phyloP scores from a whole-genome alignment of 2,797 vertebrate species.

The Chrysocyon brachyurus region DNA sequence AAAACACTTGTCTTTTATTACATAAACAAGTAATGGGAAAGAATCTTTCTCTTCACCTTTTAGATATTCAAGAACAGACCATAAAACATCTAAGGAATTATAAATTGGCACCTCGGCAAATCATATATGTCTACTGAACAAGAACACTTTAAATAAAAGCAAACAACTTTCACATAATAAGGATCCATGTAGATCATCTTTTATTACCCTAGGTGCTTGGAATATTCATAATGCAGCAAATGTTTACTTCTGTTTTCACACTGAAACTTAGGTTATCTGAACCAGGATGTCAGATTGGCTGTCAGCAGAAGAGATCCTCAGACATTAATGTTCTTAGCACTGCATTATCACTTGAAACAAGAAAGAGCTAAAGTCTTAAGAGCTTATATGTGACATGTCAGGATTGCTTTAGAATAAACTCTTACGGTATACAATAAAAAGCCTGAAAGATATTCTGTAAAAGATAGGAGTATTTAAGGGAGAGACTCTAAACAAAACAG shows the following conservation, averaged over 20 bases:
- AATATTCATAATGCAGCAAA: slow-evolving; percentile 59
- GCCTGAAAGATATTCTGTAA: neutral
- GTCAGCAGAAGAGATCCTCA: slow-evolving; percentile 52
- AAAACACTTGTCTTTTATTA: neutral
- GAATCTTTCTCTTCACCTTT: slow-evolving; percentile 10
- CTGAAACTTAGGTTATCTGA: slow-evolving; percentile 66
- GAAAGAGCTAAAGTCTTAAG: slow-evolving; percentile 12
- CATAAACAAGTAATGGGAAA: neutral
- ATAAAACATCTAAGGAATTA: neutral
- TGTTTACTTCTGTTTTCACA: slow-evolving; percentile 47
- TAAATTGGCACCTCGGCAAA: neutral
- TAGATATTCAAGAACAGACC: slow-evolving; percentile 3
- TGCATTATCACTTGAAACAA: slow-evolving; percentile 62
- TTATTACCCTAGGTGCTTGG: neutral
- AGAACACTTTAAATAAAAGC: slow-evolving; percentile 50
- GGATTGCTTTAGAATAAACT: slow-evolving; percentile 48
- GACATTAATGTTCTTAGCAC: slow-evolving; percentile 37
- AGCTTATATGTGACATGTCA: slow-evolving; percentile 55
- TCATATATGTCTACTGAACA: neutral
- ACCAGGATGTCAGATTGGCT: slow-evolving; percentile 40
- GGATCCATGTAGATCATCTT: neutral
- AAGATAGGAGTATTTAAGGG: neutral
- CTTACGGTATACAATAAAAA: slow-evolving; percentile 4
- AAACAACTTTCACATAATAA: slow-evolving; percentile 21
- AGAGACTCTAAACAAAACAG: neutral